These are phyloP conservation scores for Muschampia plurimacula DNA, from an alignment of 2,888 invertebrate genomes.

Conservation along the genomic window DNA sequence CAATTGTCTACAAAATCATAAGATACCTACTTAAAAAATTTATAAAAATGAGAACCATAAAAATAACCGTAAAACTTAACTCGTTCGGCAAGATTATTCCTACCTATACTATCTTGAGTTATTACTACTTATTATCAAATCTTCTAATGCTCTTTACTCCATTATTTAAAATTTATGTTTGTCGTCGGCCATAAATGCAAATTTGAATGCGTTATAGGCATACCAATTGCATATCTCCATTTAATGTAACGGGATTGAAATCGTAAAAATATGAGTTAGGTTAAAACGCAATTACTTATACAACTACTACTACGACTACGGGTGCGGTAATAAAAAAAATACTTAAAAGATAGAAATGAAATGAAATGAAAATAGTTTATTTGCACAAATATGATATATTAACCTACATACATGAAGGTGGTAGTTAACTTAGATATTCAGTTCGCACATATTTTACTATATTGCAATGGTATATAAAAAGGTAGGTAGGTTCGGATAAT, in stretches of 20 bases:
- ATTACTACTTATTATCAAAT: constrained; percentile 26
- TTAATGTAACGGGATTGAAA: constrained; percentile 21
- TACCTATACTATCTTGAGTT: background rate
- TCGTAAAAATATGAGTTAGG: constrained; percentile 12
- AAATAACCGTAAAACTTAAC: constrained; percentile 1
- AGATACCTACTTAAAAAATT: too few species aligned
- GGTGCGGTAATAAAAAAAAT: background rate
- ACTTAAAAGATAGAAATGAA: too few species aligned
- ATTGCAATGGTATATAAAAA: too few species aligned
- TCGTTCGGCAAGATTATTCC: background rate
- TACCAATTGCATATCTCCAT: constrained; percentile 26
- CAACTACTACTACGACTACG: background rate
- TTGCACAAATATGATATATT: too few species aligned
- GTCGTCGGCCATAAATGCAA: constrained; percentile 43
- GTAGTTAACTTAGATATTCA: too few species aligned
- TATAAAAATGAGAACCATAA: constrained; percentile 3
- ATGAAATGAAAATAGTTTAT: too few species aligned
- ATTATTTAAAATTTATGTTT: constrained; percentile 45
- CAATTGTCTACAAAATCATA: background rate
- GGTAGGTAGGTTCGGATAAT: too few species aligned
- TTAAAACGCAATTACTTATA: background rate
- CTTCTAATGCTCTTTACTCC: constrained; percentile 38
- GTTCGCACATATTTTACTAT: too few species aligned
- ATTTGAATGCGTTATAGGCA: constrained; percentile 40
- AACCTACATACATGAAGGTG: too few species aligned